Percentiles rank a stretch among this genome's conserved stretches.
Evolutionary conservation across 2,113 vertebrate species (phyloP).

Genomic region (Thamnaconus septentrionalis): DNA sequence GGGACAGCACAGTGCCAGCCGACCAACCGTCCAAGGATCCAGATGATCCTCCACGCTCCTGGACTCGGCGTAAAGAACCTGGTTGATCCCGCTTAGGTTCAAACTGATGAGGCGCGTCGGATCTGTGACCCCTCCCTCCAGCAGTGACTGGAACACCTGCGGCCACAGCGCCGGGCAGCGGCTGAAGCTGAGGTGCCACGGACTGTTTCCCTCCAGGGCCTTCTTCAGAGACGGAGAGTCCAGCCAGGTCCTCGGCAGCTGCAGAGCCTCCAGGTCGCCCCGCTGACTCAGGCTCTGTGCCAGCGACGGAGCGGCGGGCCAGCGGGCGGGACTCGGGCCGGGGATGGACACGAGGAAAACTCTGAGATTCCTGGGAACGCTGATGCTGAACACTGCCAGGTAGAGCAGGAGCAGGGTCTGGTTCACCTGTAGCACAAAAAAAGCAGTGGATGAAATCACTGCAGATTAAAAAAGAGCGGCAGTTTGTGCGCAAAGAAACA

Average conservation of each 20-base stretch:
- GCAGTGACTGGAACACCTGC: slow-evolving; percentile 84
- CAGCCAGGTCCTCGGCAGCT: slow-evolving; percentile 91
- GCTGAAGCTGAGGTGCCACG: slow-evolving; percentile 92
- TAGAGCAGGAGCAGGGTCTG: slow-evolving; percentile 94
- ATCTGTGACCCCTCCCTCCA: slow-evolving; percentile 81
- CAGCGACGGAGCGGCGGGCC: slow-evolving; percentile 84
- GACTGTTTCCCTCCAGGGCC: slow-evolving; percentile 86
- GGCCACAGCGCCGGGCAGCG: slow-evolving; percentile 84
- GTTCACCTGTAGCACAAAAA: slow-evolving; percentile 75
- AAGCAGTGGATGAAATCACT: neutral
- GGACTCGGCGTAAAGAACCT: slow-evolving; percentile 82
- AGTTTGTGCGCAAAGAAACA: neutral
- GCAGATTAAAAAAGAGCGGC: neutral
- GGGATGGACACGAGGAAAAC: slow-evolving; percentile 93
- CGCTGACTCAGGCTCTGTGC: slow-evolving; percentile 86
- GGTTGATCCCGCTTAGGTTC: slow-evolving; percentile 90
- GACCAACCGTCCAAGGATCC: slow-evolving; percentile 80
- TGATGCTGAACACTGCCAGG: slow-evolving; percentile 90
- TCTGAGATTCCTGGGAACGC: slow-evolving; percentile 86
- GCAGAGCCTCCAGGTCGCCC: slow-evolving; percentile 86
- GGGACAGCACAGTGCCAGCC: slow-evolving; percentile 80
- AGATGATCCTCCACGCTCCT: slow-evolving; percentile 86
- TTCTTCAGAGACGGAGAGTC: slow-evolving; percentile 84
- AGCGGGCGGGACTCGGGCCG: slow-evolving; percentile 84
- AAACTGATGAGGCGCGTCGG: slow-evolving; percentile 83